Conservation (phyloP, 2,888 invertebrate species). For the Cataglyphis altisquamis region DNA sequence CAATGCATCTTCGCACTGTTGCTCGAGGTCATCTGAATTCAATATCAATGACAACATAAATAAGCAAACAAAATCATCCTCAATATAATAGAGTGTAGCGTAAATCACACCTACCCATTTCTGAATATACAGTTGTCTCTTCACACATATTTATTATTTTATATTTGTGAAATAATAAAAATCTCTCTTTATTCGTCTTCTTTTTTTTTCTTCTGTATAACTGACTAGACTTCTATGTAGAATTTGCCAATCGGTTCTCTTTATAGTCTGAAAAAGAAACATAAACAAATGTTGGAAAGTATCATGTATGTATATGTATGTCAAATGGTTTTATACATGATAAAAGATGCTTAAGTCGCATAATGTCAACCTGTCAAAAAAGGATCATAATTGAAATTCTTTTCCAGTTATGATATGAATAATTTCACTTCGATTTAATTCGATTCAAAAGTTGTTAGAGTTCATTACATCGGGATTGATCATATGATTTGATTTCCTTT, state of each 20-base stretch:
- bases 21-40: slow-evolving; percentile 73
- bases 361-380: neutral
- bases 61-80: neutral
- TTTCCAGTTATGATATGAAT: neutral
- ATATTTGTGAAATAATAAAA: neutral
- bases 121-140: neutral
- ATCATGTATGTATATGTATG: neutral
- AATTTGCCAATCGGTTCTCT: too few relatives aligned
- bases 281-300: neutral
- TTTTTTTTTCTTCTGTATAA: too few relatives aligned
- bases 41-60: neutral
- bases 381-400: neutral
- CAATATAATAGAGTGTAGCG: neutral
- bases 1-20: slow-evolving; percentile 80
- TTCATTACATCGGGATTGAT: neutral
- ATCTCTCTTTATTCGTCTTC: neutral
- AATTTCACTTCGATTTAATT: neutral
- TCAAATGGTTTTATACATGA: neutral
- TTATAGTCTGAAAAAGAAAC: neutral
- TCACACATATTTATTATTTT: neutral
- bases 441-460: neutral
- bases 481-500: neutral
- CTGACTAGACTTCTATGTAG: too few relatives aligned
- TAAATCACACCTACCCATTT: neutral
- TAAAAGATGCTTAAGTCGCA: neutral